Conservation (phyloP, 2,797 vertebrate species). For the Ciconia nigra region DNA sequence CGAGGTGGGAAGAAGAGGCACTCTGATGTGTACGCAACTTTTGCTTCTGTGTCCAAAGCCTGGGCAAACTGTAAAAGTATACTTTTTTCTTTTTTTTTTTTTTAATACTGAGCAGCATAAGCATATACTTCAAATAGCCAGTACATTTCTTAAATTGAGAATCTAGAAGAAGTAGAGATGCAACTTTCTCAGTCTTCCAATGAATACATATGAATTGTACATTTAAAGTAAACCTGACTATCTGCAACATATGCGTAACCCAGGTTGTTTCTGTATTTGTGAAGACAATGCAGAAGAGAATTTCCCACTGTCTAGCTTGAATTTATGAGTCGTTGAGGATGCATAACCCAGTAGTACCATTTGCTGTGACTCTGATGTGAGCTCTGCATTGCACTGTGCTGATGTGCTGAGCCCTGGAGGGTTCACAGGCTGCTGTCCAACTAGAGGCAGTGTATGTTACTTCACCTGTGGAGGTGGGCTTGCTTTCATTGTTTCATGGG, state of each 20-base stretch:
- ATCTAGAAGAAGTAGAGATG: neutral
- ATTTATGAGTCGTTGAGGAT: neutral
- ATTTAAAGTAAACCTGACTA: neutral
- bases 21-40: neutral
- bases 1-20: neutral
- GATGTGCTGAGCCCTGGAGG: neutral
- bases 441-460: neutral
- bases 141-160: neutral
- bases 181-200: neutral
- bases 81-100: neutral
- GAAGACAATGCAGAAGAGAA: neutral
- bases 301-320: neutral
- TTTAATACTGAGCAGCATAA: neutral
- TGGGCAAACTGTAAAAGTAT: neutral
- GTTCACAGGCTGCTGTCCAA: neutral
- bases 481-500: neutral
- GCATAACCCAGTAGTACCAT: neutral
- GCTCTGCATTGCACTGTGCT: neutral
- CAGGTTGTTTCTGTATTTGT: neutral
- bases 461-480: neutral
- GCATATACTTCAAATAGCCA: neutral
- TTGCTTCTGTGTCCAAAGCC: neutral
- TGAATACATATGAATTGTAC: neutral
- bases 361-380: neutral
- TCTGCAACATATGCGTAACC: neutral